Base-by-base conservation (phyloP, 1,140 invertebrate genomes). In the Rhopalosiphum maidis region DNA sequence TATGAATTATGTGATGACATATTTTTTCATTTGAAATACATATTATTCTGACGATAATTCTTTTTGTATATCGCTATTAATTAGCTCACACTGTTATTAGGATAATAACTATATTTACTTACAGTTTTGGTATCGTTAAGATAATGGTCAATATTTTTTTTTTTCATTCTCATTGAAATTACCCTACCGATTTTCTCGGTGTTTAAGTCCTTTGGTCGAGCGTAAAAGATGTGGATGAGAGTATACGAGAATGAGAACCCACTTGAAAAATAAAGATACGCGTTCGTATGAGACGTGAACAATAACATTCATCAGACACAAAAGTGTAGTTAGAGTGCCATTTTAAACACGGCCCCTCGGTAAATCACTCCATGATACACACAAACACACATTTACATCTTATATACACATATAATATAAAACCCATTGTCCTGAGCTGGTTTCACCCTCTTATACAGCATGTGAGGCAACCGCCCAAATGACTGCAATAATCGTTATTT, bases 241-340 rank as follows among this genome's bases (percentile, higher is more conserved):
- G 87, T 55, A 30, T 48, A 68, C 55, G 89, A 68, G 54, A 55
- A 87, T 51, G 86, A 68, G 89, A 90, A 90, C 23, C 25, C 55
- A 68, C 89, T 90, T 22, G 54, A 90, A 43, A 60, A 90, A 89
- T 89, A 90, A 90, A 90, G 54, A 90, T 90, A 68, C 55, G 54
- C 89, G 48, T 89, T 41, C 88, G 22, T 55, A 90, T 68, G 54
- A 68, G 35, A 60, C 89, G 37, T n/a, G 89, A 60, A 90, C 89
- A 90, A 90, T 90, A 90, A 90, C 89, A 90, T 90, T 43, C 89
- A 90, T 90, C 89, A 90, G 37, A 43, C 89, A 68, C 89, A 68
- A 90, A 68, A 90, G 89, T 90, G 89, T 90, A 43, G 89, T 90
- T 90, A 90, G 54, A 90, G 89, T 90, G 89, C 89, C 89, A 90